Evolutionary conservation across 1,140 invertebrate species (phyloP).

Genomic region (Hetaerina americana): DNA sequence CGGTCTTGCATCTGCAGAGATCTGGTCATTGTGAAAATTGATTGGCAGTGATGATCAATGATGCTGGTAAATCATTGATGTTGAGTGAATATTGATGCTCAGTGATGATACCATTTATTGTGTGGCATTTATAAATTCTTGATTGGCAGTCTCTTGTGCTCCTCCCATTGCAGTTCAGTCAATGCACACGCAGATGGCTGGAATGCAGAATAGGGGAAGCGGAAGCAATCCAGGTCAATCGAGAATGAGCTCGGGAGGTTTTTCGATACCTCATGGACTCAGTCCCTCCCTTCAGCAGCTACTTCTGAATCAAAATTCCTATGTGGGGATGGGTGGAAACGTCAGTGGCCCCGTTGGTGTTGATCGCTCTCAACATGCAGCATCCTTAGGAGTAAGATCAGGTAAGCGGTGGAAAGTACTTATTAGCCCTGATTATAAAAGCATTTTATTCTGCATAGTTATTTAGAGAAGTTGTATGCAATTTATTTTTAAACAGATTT

Average conservation of each 20-base stretch:
- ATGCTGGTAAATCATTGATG: no score
- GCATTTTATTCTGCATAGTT: no score
- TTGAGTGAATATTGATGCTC: no score
- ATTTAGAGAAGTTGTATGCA: no score
- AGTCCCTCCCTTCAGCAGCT: slow-evolving; percentile 26
- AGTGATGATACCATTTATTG: no score
- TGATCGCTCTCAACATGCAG: neutral
- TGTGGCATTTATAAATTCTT: no score
- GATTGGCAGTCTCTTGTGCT: neutral
- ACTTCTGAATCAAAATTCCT: slow-evolving; percentile 30
- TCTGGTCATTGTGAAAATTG: no score
- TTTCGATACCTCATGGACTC: neutral
- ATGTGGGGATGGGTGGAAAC: neutral
- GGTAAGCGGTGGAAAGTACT: no score
- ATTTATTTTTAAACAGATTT: no score
- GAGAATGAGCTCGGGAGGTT: neutral
- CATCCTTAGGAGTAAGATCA: neutral
- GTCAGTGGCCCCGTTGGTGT: neutral
- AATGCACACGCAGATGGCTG: neutral
- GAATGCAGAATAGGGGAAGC: neutral
- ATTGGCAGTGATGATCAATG: no score
- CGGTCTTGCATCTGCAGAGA: no score
- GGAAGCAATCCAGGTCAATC: neutral
- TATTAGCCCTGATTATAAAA: no score
- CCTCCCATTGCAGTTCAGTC: neutral